These are phyloP conservation scores for Danaus plexippus DNA, from an alignment of 1,140 invertebrate genomes.

Conservation along the genomic window DNA sequence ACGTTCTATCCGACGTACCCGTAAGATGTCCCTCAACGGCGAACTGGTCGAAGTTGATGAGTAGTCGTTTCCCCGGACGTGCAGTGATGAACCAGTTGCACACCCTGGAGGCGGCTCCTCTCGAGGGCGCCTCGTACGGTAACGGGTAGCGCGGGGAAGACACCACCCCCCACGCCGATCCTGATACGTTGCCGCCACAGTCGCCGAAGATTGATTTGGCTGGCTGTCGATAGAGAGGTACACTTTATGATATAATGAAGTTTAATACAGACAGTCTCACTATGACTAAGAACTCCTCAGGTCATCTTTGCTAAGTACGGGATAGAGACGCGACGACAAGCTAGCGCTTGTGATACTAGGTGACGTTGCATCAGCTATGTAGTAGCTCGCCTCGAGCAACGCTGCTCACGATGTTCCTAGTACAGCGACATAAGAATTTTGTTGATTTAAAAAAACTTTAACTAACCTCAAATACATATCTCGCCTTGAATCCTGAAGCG, in stretches of 20 bases:
- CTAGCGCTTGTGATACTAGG: too few species aligned
- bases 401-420: too few species aligned
- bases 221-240: slow-evolving; percentile 73
- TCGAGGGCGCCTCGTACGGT: slow-evolving; percentile 85
- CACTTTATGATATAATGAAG: not conserved
- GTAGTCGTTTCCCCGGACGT: slow-evolving; percentile 83
- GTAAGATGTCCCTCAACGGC: slow-evolving; percentile 90
- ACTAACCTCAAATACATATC: slow-evolving; percentile 86
- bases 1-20: slow-evolving; percentile 69
- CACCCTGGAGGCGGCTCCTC: slow-evolving; percentile 82
- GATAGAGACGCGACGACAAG: too few species aligned
- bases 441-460: too few species aligned
- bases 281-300: too few species aligned
- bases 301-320: too few species aligned
- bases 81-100: slow-evolving; percentile 95
- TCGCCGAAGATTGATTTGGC: slow-evolving; percentile 91
- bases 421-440: too few species aligned
- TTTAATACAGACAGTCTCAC: too few species aligned
- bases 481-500: slow-evolving; percentile 91
- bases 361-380: too few species aligned
- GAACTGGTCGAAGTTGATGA: slow-evolving; percentile 90
- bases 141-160: slow-evolving; percentile 91
- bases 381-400: too few species aligned
- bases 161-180: slow-evolving; percentile 85
- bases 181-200: slow-evolving; percentile 92